phyloP scores from a whole-genome alignment of 2,888 invertebrate species.

The Ctenicera cuprea region DNA sequence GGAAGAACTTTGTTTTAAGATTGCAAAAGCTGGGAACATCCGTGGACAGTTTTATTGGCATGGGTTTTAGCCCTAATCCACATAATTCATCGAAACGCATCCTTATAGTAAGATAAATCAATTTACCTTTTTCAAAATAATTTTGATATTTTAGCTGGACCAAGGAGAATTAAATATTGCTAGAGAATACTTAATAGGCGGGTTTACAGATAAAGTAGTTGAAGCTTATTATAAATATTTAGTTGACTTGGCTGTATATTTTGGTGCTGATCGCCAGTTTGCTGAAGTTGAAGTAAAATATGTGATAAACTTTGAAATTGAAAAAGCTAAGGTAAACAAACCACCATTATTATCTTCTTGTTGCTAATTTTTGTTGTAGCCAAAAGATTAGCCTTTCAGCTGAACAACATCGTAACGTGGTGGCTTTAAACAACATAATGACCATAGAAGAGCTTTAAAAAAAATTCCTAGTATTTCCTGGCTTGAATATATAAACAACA shows the following conservation, averaged over 20 bases:
- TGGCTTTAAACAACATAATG: not conserved
- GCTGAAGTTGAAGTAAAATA: slow-evolving; percentile 85
- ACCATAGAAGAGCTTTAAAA: slow-evolving; percentile 63
- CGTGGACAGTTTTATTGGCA: too few relatives aligned
- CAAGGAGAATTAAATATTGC: not conserved
- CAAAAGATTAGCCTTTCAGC: not conserved
- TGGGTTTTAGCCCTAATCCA: too few relatives aligned
- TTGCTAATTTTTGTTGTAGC: not conserved
- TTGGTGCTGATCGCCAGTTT: slow-evolving; percentile 84
- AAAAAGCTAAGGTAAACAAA: slow-evolving; percentile 89
- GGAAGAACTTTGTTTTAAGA: too few relatives aligned
- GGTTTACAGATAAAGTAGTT: slow-evolving; percentile 87
- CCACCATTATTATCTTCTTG: slow-evolving; percentile 51
- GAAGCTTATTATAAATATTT: slow-evolving; percentile 89
- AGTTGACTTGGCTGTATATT: slow-evolving; percentile 89
- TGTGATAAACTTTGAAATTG: slow-evolving; percentile 91
- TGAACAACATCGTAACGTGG: not conserved
- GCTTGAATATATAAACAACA: slow-evolving; percentile 72
- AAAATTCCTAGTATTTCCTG: slow-evolving; percentile 69
- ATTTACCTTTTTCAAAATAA: too few relatives aligned
- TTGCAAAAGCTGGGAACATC: too few relatives aligned
- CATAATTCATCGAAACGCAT: too few relatives aligned
- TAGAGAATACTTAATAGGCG: slow-evolving; percentile 64
- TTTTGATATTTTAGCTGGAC: not conserved
- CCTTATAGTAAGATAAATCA: too few relatives aligned